Base-by-base conservation (phyloP, 2,888 invertebrate genomes). In the Philhelius pedissequus region DNA sequence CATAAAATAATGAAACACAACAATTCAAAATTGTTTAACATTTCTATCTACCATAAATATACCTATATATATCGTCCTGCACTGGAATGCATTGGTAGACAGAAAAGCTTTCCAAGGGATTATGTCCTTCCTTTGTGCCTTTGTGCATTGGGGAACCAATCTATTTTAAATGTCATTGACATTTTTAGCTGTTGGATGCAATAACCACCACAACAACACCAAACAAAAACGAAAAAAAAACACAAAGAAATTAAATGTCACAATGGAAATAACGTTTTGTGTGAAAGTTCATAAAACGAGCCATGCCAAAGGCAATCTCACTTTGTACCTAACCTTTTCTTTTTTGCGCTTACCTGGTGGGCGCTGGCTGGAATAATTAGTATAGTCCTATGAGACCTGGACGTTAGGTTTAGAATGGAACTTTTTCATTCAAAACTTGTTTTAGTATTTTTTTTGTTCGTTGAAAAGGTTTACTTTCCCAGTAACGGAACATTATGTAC, bases 91-190 rank as follows among this genome's bases (percentile, higher is more conserved):
- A 25, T 27, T 52, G n/a, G 9, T 15, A 52, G 52, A 52, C 52
- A 27, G 27, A 52, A 52, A 52, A 9, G 52, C 27, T 27, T 27
- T 27, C 52, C 1, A 27, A 52, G 27, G 52, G 0, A 27, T 52
- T 27, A n/a, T 69, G 30, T 32, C 54, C 69, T n/a, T n/a, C n/a
- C n/a, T n/a, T n/a, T n/a, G n/a, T n/a, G n/a, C n/a, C n/a, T 69
- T 9, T 56, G 22, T 50, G 54, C 20, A 27, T 15, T 58, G n/a
- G 3, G 0, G 1, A 48, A 20, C 18, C 18, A 3, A 56, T 13
- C 52, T 62, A 43, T 52, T 50, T 62, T 52, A 30, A 43, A 30
- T 73, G 73, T 62, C 73, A 73, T 32, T 62, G 73, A 38, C 62
- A 60, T 60, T 35, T 71, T 35, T 52, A 45, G 22, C 35, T 69